Evolutionary conservation across 2,888 invertebrate species (phyloP).

Genomic region (Polydrusus pterygomalis): DNA sequence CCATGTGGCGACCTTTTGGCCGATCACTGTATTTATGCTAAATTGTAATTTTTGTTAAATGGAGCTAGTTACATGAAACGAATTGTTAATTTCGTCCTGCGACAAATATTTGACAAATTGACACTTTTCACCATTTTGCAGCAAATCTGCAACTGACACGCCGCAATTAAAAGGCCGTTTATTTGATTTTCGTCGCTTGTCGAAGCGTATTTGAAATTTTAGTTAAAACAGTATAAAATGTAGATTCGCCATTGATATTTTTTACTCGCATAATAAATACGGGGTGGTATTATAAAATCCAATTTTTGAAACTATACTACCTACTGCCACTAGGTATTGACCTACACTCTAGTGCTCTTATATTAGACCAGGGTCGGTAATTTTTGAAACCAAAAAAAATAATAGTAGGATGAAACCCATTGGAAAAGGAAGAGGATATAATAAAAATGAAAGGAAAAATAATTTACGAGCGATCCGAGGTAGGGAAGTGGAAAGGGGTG

Average conservation of each 20-base stretch:
- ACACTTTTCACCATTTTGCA: constrained; percentile 45
- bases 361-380: too few relatives aligned
- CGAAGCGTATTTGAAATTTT: not conserved
- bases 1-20: too few relatives aligned
- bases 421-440: too few relatives aligned
- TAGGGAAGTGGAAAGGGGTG: too few relatives aligned
- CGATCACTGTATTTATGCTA: not conserved
- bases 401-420: too few relatives aligned
- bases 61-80: constrained; percentile 24
- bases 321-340: too few relatives aligned
- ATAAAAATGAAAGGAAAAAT: too few relatives aligned
- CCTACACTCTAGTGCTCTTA: too few relatives aligned
- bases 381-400: too few relatives aligned
- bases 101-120: constrained; percentile 43
- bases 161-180: constrained; percentile 38
- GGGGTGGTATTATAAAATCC: not conserved
- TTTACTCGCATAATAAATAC: too few relatives aligned
- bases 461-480: too few relatives aligned
- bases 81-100: constrained; percentile 34
- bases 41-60: not conserved
- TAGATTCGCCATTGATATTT: not conserved
- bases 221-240: not conserved
- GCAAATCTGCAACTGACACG: constrained; percentile 45
- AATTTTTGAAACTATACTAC: too few relatives aligned
- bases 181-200: constrained; percentile 30